Percentiles rank a stretch among this genome's conserved stretches.
Evolutionary conservation across 2,888 invertebrate genomes (phyloP).

Genomic region (Trichopria drosophilae): DNA sequence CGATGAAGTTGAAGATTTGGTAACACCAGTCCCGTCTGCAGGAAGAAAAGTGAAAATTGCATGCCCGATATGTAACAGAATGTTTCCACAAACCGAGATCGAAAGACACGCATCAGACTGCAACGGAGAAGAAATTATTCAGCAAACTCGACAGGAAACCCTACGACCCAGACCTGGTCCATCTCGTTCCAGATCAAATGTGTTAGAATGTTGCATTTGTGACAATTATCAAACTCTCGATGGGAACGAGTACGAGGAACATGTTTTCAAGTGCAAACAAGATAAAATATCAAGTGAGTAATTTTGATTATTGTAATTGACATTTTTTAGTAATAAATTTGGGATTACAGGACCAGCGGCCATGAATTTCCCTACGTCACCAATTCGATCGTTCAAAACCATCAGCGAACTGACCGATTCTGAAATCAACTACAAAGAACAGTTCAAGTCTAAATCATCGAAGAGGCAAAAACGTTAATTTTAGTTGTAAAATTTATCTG

Average conservation of each 20-base stretch:
- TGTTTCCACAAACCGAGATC: constrained; percentile 40
- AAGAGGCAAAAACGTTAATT: too few species aligned
- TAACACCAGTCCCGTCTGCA: neutral
- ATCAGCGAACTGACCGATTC: too few species aligned
- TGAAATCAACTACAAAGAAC: too few species aligned
- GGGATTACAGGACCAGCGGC: too few species aligned
- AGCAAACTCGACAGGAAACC: constrained; percentile 18
- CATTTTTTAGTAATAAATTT: too few species aligned
- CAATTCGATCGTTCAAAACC: too few species aligned
- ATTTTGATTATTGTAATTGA: too few species aligned
- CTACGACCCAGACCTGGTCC: neutral
- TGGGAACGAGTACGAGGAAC: constrained; percentile 39
- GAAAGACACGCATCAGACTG: constrained; percentile 47
- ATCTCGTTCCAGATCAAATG: constrained; percentile 2
- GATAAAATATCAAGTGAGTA: too few species aligned
- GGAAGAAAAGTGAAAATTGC: neutral
- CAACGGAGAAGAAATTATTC: constrained; percentile 31
- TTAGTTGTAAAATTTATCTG: too few species aligned
- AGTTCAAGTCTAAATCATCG: too few species aligned
- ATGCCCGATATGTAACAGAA: constrained; percentile 49
- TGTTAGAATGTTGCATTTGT: constrained; percentile 40
- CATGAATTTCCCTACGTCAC: too few species aligned
- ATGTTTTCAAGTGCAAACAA: constrained; percentile 38
- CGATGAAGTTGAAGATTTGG: constrained; percentile 15
- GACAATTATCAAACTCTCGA: constrained; percentile 36